A percentile compares a stretch with the other conserved stretches of the same genome.
Evolutionary conservation across 2,888 invertebrate species (phyloP).

Genomic region (Idaea biselata): DNA sequence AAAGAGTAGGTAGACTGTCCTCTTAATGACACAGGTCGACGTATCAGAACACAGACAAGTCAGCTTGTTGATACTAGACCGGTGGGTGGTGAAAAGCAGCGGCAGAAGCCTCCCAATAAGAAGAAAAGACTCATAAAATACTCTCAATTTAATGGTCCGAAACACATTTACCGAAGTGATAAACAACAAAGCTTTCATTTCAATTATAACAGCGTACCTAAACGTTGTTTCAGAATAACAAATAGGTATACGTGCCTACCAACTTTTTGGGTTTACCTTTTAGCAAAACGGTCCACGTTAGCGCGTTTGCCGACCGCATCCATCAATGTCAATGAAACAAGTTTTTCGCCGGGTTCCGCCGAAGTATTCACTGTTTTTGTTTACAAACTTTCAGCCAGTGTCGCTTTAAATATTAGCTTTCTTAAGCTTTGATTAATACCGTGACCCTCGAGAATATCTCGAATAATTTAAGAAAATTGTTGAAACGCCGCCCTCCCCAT

Average conservation of each 20-base stretch:
- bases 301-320: conserved; percentile 61
- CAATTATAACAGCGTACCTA: conserved; percentile 36
- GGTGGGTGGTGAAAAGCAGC: too few relatives aligned
- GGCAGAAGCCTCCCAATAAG: too few relatives aligned
- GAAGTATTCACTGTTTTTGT: conserved; percentile 68
- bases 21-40: too few relatives aligned
- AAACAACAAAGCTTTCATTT: conserved; percentile 28
- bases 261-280: conserved; percentile 42
- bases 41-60: too few relatives aligned
- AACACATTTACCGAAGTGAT: conserved; percentile 26
- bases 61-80: too few relatives aligned
- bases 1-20: too few relatives aligned
- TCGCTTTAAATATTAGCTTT: conserved; percentile 63
- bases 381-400: conserved; percentile 65
- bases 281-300: conserved; percentile 52
- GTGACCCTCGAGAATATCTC: conserved; percentile 32
- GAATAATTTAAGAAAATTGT: conserved; percentile 18
- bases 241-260: conserved; percentile 38
- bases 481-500: conserved; percentile 6
- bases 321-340: conserved; percentile 71
- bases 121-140: neutral
- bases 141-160: conserved; percentile 4
- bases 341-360: conserved; percentile 69
- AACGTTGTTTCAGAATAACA: conserved; percentile 37
- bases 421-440: conserved; percentile 52